Percentiles rank a stretch among this genome's conserved stretches.
Evolutionary conservation across 2,888 invertebrate genomes (phyloP).

Genomic region (Lasioglossum vierecki): DNA sequence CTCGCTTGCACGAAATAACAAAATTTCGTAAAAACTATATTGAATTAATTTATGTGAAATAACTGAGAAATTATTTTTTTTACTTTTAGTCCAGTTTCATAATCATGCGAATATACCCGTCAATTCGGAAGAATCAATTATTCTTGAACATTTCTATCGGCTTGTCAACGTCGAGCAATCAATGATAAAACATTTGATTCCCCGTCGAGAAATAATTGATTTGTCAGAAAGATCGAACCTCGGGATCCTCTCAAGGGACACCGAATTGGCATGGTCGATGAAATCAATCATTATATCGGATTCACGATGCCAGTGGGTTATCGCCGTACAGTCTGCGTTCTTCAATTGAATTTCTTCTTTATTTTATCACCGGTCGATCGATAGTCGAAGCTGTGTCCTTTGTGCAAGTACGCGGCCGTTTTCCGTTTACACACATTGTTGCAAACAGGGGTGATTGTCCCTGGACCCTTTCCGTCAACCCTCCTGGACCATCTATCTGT

Average conservation of each 20-base stretch:
- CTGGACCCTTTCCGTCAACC: slow-evolving; percentile 71
- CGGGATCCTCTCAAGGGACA: not conserved
- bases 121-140: not conserved
- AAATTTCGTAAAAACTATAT: too few relatives aligned
- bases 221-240: not conserved
- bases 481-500: slow-evolving; percentile 70
- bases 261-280: not conserved
- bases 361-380: slow-evolving; percentile 44
- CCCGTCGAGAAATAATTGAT: not conserved
- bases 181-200: not conserved
- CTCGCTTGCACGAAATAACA: too few relatives aligned
- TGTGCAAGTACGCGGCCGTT: slow-evolving; percentile 44
- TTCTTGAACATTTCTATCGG: not conserved
- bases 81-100: too few relatives aligned
- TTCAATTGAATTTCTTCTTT: slow-evolving; percentile 37
- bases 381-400: slow-evolving; percentile 28
- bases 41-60: too few relatives aligned
- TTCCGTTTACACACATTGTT: slow-evolving; percentile 64
- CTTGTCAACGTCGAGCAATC: not conserved
- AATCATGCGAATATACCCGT: not conserved
- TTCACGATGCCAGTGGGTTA: not conserved
- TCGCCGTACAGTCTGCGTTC: not conserved
- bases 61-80: too few relatives aligned
- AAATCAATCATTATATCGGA: slow-evolving; percentile 9
- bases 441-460: slow-evolving; percentile 70